Percentiles rank a stretch among this genome's conserved stretches.
phyloP scores from a whole-genome alignment of 2,888 invertebrate genomes.

The Metalampra italica region DNA sequence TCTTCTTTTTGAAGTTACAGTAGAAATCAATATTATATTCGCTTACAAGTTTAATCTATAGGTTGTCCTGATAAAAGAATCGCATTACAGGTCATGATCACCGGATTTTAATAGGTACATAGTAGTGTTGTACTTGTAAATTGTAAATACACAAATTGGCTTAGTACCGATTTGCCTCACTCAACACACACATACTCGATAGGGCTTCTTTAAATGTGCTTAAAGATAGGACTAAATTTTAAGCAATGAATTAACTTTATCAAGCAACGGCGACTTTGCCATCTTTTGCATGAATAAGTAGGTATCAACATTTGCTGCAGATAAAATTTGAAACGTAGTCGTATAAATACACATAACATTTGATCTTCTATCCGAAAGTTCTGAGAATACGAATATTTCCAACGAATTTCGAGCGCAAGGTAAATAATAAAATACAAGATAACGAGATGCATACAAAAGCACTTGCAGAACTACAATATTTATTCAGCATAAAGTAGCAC shows the following conservation, averaged over 20 bases:
- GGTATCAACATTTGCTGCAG: neutral
- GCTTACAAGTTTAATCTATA: too few relatives aligned
- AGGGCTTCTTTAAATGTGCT: slow-evolving; percentile 33
- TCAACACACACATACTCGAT: slow-evolving; percentile 8
- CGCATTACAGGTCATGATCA: too few relatives aligned
- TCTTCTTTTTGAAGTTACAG: too few relatives aligned
- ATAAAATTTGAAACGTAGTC: neutral
- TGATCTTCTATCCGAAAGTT: neutral
- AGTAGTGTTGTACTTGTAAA: neutral
- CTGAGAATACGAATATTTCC: slow-evolving; percentile 15
- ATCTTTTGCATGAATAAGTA: neutral
- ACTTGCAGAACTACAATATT: slow-evolving; percentile 27
- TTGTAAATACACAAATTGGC: neutral
- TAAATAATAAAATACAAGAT: slow-evolving; percentile 52
- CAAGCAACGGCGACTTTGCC: neutral
- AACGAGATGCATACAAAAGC: slow-evolving; percentile 58
- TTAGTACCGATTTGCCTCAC: neutral
- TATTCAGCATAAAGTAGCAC: slow-evolving; percentile 23
- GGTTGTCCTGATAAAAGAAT: slow-evolving; percentile 1
- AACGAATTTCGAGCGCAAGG: slow-evolving; percentile 33
- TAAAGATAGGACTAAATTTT: neutral
- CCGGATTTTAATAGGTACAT: neutral
- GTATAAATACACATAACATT: neutral
- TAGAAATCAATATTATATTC: too few relatives aligned
- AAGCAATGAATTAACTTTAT: neutral